These are phyloP conservation scores for Muscicapa striata DNA, from an alignment of 2,797 vertebrate species.

Conservation along the genomic window DNA sequence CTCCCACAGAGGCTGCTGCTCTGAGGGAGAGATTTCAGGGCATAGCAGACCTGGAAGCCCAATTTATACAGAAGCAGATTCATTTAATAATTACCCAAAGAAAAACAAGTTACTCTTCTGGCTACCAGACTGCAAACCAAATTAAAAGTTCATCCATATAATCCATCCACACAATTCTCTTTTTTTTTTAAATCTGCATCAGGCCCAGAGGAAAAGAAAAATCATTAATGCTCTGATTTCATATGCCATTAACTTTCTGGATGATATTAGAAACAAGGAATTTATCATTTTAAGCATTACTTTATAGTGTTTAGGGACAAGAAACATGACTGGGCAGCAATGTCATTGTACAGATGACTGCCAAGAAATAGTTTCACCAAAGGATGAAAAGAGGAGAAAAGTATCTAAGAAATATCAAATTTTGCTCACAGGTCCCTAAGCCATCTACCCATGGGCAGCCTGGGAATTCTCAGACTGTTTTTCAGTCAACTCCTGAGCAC, in stretches of 20 bases:
- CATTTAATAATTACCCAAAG: slow-evolving; percentile 5
- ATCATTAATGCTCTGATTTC: neutral
- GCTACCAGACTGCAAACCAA: neutral
- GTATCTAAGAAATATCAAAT: neutral
- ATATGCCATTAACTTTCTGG: neutral
- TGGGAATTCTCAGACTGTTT: neutral
- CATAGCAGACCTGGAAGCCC: neutral
- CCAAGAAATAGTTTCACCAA: neutral
- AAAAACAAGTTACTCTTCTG: neutral
- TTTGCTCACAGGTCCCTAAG: neutral
- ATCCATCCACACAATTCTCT: neutral
- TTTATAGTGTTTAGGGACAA: neutral
- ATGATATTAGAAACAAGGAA: neutral
- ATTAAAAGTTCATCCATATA: neutral
- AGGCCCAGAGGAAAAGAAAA: neutral
- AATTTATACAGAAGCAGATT: neutral
- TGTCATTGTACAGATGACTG: neutral
- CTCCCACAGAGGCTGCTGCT: neutral
- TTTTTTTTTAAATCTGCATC: neutral
- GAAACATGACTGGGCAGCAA: neutral
- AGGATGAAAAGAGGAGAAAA: neutral
- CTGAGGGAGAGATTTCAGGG: neutral
- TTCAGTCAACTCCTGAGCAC: neutral
- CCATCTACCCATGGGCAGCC: neutral
- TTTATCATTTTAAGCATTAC: neutral